Base-by-base conservation (phyloP, 23 tunicate genomes). In the Styela plicata region DNA sequence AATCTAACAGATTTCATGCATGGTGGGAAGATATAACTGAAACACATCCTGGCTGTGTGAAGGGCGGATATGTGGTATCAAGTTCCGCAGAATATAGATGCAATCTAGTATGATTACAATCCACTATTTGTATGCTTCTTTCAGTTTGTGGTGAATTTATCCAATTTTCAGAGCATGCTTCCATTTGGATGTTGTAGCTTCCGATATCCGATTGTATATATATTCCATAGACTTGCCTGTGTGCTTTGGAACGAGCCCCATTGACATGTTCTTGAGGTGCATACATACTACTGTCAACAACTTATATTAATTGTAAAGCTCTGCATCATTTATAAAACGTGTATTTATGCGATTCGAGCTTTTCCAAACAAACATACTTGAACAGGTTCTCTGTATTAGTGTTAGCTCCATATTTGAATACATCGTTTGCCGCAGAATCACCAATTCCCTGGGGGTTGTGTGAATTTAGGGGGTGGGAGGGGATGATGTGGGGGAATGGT, bases 171-270 rank as follows among this genome's bases (percentile, higher is more conserved):
- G 63, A 34, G 92, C 97, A 17, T n/a, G 90, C 91, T 34, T 92
- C 97, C 86, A 92, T 87, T 19, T n/a, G n/a, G 97, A 83, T 57
- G 86, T 83, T 1, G 92, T 76, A 63, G 85, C 90, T 53, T 83
- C 86, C n/a, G n/a, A n/a, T n/a, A n/a, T n/a, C 2, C 92, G 92
- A 33, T 87, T 44, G n/a, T 79, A 79, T 1, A 92, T 74, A 23
- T n/a, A 92, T 33, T 28, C 97, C 97, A 84, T 82, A 83, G 27
- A 77, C 84, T 84, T 82, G 83, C 13, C 97, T 76, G 63, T 92
- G 97, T 18, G 86, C 85, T 36, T n/a, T 92, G 97, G 31, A 92
- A 92, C 27, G 74, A 69, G 34, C 97, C 97, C 97, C 97, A 92
- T 67, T 74, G 37, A 69, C 91, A n/a, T 85, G 65, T 80, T 85